phyloP scores from a whole-genome alignment of 2,888 invertebrate species.

The Erebia aethiops region DNA sequence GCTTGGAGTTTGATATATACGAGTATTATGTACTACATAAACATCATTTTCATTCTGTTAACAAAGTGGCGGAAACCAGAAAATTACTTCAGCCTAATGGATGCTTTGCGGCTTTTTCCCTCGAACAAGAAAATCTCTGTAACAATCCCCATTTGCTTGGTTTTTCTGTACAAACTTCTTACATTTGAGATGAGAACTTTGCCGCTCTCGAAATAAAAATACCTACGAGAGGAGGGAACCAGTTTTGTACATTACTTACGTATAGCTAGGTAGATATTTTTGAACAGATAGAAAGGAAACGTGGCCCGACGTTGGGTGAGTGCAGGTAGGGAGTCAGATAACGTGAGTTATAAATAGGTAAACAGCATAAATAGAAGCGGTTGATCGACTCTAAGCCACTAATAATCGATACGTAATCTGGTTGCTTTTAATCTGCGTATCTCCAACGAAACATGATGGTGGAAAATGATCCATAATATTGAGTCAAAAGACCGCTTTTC shows the following conservation, averaged over 20 bases:
- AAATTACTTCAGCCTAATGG: conserved; percentile 16
- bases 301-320: conserved; percentile 48
- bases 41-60: conserved; percentile 15
- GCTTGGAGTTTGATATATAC: conserved; percentile 10
- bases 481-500: conserved; percentile 38
- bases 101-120: conserved; percentile 13
- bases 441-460: conserved; percentile 37
- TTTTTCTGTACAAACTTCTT: conserved; percentile 28
- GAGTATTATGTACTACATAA: conserved; percentile 5
- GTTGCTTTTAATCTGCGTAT: conserved; percentile 50
- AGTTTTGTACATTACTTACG: conserved; percentile 19
- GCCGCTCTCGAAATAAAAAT: conserved; percentile 31
- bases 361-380: conserved; percentile 79
- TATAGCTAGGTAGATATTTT: conserved; percentile 16
- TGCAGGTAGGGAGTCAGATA: conserved; percentile 74
- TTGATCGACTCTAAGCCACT: conserved; percentile 74
- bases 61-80: conserved; percentile 11
- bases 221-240: conserved; percentile 16
- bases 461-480: conserved; percentile 45
- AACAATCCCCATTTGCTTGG: conserved; percentile 17
- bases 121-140: conserved; percentile 21
- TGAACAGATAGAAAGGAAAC: conserved; percentile 37
- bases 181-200: conserved; percentile 26
- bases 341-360: conserved; percentile 80
- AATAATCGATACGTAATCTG: conserved; percentile 74